phyloP scores from a whole-genome alignment of 2,888 invertebrate species.

The Acronicta alni region DNA sequence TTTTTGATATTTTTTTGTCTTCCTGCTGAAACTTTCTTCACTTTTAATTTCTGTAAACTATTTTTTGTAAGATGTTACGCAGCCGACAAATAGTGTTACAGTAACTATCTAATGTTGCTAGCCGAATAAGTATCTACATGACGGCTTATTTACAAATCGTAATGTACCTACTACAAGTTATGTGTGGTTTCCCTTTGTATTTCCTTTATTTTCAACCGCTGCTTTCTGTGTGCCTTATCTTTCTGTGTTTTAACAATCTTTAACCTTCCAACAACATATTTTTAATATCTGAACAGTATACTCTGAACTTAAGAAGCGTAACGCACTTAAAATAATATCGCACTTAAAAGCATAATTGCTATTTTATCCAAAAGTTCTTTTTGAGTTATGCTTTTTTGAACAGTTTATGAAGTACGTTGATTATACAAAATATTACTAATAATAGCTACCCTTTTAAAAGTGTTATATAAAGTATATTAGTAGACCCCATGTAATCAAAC shows the following conservation, averaged over 20 bases:
- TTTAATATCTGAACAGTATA: not conserved
- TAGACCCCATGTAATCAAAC: not conserved
- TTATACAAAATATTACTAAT: slow-evolving; percentile 45
- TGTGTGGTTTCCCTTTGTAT: slow-evolving; percentile 28
- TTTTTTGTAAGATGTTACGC: not conserved
- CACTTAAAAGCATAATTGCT: not conserved
- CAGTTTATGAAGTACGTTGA: slow-evolving; percentile 3
- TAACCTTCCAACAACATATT: not conserved
- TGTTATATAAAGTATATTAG: not conserved
- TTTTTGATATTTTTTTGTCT: slow-evolving; percentile 16
- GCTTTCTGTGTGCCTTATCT: slow-evolving; percentile 52
- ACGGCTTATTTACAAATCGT: too few relatives aligned
- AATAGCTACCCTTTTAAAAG: not conserved
- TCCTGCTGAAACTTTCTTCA: slow-evolving; percentile 3
- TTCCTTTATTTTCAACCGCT: slow-evolving; percentile 34
- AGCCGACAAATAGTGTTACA: slow-evolving; percentile 10
- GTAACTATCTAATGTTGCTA: slow-evolving; percentile 6
- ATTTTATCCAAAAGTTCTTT: slow-evolving; percentile 1
- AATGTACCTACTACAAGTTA: too few relatives aligned
- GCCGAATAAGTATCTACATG: slow-evolving; percentile 16
- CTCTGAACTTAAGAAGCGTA: not conserved
- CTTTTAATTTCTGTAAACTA: not conserved
- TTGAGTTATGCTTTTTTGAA: slow-evolving; percentile 13
- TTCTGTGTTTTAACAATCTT: slow-evolving; percentile 20
- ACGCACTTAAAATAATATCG: not conserved